Evolutionary conservation across 2,797 vertebrate species (phyloP).

Genomic region (Eulemur albifrons): DNA sequence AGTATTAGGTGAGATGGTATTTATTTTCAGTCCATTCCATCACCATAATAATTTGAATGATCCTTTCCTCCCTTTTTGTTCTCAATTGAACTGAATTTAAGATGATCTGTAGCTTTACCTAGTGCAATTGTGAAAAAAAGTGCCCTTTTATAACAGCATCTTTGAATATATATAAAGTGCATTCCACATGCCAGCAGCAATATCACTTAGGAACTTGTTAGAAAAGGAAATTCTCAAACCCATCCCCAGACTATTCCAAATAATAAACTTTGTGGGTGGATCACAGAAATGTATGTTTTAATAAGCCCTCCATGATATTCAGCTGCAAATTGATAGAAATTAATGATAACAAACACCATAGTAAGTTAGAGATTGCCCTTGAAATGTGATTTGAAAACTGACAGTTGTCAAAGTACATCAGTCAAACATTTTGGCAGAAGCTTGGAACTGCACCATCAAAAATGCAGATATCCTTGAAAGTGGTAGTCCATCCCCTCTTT

Average conservation of each 20-base stretch:
- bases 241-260: background rate
- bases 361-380: background rate
- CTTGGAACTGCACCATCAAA: background rate
- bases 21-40: constrained; percentile 27
- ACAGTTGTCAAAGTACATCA: background rate
- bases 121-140: background rate
- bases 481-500: background rate
- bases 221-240: background rate
- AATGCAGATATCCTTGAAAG: background rate
- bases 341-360: background rate
- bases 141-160: background rate
- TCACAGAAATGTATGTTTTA: background rate
- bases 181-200: background rate
- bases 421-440: background rate
- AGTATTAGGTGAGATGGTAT: background rate
- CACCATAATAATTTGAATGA: background rate
- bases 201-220: background rate
- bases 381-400: background rate
- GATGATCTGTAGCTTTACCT: background rate
- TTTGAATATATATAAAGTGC: background rate
- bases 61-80: background rate
- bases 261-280: background rate
- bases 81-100: background rate
- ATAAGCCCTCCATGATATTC: background rate
- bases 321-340: background rate